Evolutionary conservation across 2,888 invertebrate genomes (phyloP).

Genomic region (Lordiphosa andalusiaca): DNA sequence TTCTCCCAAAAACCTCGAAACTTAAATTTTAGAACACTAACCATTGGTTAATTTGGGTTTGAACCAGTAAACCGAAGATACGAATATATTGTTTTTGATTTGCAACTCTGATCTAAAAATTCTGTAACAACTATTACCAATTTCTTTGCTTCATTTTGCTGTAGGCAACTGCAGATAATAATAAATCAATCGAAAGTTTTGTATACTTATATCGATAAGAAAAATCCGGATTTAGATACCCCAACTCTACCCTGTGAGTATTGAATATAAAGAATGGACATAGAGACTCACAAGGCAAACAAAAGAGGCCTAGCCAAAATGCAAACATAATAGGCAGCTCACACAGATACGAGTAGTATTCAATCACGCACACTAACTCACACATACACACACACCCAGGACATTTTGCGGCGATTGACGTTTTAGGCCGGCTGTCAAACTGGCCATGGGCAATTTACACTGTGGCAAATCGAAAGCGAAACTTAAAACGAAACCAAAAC

Average conservation of each 20-base stretch:
- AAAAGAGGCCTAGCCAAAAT: conserved; percentile 60
- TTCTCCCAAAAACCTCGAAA: no score
- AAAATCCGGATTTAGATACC: background rate
- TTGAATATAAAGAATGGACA: conserved; percentile 40
- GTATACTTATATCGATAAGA: background rate
- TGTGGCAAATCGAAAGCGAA: conserved; percentile 71
- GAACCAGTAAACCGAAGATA: no score
- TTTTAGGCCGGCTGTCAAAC: conserved; percentile 40
- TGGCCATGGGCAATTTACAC: conserved; percentile 55
- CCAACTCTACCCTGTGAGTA: background rate
- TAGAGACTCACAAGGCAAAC: conserved; percentile 52
- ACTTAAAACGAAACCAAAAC: conserved; percentile 33
- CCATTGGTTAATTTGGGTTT: no score
- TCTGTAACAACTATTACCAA: background rate
- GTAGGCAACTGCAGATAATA: no score
- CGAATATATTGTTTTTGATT: no score
- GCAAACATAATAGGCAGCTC: conserved; percentile 64
- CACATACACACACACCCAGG: conserved; percentile 17
- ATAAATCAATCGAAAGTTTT: background rate
- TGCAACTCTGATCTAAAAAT: no score
- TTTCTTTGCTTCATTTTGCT: background rate
- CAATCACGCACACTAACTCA: conserved; percentile 9
- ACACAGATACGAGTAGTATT: conserved; percentile 16
- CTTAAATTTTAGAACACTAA: no score
- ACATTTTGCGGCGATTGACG: conserved; percentile 15